Conservation (phyloP, 2,113 vertebrate species). For the Percina caprodes region DNA sequence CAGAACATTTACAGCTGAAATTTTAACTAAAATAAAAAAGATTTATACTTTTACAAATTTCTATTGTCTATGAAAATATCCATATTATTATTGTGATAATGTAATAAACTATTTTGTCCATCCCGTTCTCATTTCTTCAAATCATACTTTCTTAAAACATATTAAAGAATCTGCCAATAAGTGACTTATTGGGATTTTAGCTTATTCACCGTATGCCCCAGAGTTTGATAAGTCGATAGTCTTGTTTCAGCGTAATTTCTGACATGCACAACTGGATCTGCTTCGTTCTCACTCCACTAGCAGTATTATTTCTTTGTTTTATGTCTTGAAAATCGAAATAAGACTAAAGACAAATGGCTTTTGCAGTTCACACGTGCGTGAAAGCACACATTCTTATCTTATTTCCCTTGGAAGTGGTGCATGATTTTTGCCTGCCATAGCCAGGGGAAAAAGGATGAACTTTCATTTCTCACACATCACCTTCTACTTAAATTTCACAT, state of each 20-base stretch:
- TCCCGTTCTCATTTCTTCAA: not conserved
- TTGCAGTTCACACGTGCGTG: conserved; percentile 32
- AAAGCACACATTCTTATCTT: conserved; percentile 33
- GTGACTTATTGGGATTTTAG: too few relatives aligned
- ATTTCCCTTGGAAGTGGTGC: conserved; percentile 23
- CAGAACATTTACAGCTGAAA: not conserved
- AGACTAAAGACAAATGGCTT: conserved; percentile 15
- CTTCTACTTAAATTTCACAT: conserved; percentile 72
- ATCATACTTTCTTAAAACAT: not conserved
- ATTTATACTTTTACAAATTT: too few relatives aligned
- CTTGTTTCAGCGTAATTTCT: conserved; percentile 3
- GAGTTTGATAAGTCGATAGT: not conserved
- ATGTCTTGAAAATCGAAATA: conserved; percentile 35
- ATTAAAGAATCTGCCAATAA: not conserved
- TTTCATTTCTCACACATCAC: conserved; percentile 55
- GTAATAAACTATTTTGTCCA: not conserved
- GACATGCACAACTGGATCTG: not conserved
- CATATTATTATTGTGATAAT: not conserved
- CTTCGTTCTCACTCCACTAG: not conserved
- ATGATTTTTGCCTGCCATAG: conserved; percentile 45
- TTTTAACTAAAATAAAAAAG: too few relatives aligned
- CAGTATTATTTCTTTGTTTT: conserved; percentile 12
- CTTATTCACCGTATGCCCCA: too few relatives aligned
- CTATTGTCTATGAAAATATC: not conserved
- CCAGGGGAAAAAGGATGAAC: conserved; percentile 30